Evolutionary conservation across 2,888 invertebrate species (phyloP).

Genomic region (Ganaspis brasiliensis): DNA sequence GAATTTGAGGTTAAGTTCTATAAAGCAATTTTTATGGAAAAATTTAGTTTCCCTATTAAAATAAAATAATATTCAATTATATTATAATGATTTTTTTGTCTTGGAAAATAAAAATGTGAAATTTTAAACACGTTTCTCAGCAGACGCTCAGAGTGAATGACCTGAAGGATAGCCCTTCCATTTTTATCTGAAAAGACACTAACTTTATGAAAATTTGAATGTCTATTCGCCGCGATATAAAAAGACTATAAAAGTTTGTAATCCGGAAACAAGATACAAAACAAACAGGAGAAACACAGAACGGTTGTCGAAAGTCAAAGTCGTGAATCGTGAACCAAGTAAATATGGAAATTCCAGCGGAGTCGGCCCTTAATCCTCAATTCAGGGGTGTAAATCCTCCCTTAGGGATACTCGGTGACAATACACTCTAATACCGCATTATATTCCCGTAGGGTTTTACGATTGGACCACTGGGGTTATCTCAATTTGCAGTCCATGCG

Average conservation of each 20-base stretch:
- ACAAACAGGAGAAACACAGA: slow-evolving; percentile 22
- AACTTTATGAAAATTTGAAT: slow-evolving; percentile 20
- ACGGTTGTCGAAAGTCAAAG: slow-evolving; percentile 43
- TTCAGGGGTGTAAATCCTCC: slow-evolving; percentile 75
- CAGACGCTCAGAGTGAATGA: too few relatives aligned
- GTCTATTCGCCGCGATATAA: background rate
- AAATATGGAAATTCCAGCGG: slow-evolving; percentile 70
- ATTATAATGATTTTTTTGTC: too few relatives aligned
- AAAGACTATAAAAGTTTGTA: slow-evolving; percentile 29
- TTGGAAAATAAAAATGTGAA: too few relatives aligned
- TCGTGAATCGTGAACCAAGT: slow-evolving; percentile 48
- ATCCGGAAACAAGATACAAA: slow-evolving; percentile 36
- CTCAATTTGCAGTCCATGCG: slow-evolving; percentile 74
- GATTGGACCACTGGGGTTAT: slow-evolving; percentile 68
- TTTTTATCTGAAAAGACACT: background rate
- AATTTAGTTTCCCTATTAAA: too few relatives aligned
- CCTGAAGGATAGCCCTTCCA: background rate
- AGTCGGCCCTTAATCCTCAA: slow-evolving; percentile 73
- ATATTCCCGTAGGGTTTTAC: slow-evolving; percentile 63
- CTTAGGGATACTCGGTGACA: slow-evolving; percentile 68
- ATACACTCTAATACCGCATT: slow-evolving; percentile 75
- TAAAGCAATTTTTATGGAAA: too few relatives aligned
- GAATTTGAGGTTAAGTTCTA: too few relatives aligned
- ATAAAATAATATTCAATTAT: too few relatives aligned
- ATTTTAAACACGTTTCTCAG: too few relatives aligned